Percentiles rank a stretch among this genome's conserved stretches.
phyloP scores from a whole-genome alignment of 2,113 vertebrate genomes.

The Hippoglossus stenolepis region DNA sequence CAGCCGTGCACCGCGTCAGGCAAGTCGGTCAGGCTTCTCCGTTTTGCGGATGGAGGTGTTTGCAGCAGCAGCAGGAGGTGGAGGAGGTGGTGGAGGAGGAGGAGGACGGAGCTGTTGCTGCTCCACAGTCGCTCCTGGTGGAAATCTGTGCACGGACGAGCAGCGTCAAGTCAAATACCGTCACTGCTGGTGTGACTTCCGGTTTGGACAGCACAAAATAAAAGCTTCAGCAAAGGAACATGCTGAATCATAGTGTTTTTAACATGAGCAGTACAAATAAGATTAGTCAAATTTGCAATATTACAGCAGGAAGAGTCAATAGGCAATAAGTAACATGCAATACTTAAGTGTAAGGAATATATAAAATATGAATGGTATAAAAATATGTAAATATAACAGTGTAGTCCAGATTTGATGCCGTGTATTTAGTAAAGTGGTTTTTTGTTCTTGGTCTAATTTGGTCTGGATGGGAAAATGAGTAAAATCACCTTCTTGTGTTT shows the following conservation, averaged over 20 bases:
- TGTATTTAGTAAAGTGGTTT: too few species aligned
- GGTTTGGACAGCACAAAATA: slow-evolving; percentile 25
- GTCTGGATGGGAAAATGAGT: too few species aligned
- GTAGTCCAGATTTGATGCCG: too few species aligned
- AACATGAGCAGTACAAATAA: too few species aligned
- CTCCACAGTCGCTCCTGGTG: slow-evolving; percentile 45
- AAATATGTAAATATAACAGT: too few species aligned
- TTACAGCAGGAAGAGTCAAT: too few species aligned
- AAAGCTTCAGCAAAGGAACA: slow-evolving; percentile 11
- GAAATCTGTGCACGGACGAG: slow-evolving; percentile 24
- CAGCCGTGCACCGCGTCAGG: background rate
- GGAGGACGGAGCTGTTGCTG: slow-evolving; percentile 51
- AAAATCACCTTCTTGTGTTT: too few species aligned
- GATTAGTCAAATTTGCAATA: too few species aligned
- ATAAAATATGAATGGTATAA: too few species aligned
- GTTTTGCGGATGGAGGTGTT: slow-evolving; percentile 40
- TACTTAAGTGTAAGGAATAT: too few species aligned
- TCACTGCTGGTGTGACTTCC: background rate
- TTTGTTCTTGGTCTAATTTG: too few species aligned
- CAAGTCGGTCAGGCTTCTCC: background rate
- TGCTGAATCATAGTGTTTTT: background rate
- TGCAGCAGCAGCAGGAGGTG: slow-evolving; percentile 49
- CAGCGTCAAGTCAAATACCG: background rate
- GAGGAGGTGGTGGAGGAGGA: slow-evolving; percentile 37
- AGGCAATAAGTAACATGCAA: too few species aligned